A percentile compares a stretch with the other conserved stretches of the same genome.
phyloP scores from a whole-genome alignment of 1,140 invertebrate genomes.

The Scaptomyza pallida region DNA sequence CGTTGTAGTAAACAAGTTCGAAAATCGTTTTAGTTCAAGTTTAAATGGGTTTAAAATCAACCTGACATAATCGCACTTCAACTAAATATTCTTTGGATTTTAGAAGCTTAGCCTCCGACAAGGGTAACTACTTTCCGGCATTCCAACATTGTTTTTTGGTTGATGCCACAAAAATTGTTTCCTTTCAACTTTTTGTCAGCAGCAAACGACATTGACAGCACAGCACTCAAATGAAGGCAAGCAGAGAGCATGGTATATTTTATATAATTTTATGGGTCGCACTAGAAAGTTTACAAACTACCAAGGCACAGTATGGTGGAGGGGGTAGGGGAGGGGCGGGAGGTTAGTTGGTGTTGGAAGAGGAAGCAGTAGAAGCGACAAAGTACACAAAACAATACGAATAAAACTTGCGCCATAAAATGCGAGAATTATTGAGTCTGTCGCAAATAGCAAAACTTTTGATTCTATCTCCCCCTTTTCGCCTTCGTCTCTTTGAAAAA shows the following conservation, averaged over 20 bases:
- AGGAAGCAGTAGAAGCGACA: background rate
- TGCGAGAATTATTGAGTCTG: slow-evolving; percentile 45
- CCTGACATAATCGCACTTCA: no score
- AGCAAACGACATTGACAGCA: slow-evolving; percentile 21
- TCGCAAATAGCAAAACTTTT: slow-evolving; percentile 46
- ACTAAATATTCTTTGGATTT: no score
- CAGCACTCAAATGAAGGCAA: slow-evolving; percentile 1
- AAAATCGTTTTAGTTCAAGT: no score
- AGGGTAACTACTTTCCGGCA: background rate
- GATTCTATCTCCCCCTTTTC: slow-evolving; percentile 14
- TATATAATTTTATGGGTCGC: slow-evolving; percentile 45
- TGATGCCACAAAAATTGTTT: slow-evolving; percentile 29
- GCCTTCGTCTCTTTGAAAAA: slow-evolving; percentile 10
- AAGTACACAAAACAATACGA: slow-evolving; percentile 35
- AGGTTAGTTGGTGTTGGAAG: no score
- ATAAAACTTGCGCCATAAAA: slow-evolving; percentile 45
- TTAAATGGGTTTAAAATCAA: no score
- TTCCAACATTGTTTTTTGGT: slow-evolving; percentile 2
- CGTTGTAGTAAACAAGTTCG: background rate
- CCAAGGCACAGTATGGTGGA: background rate
- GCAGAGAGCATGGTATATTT: slow-evolving; percentile 21
- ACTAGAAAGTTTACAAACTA: slow-evolving; percentile 41
- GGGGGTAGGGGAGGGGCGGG: no score
- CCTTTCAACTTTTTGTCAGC: slow-evolving; percentile 25
- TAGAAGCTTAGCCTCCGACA: background rate